Evolutionary conservation across 2,113 vertebrate species (phyloP), one percentile per base, ranked within the genome.

Genomic region (Neogobius melanostomus): DNA sequence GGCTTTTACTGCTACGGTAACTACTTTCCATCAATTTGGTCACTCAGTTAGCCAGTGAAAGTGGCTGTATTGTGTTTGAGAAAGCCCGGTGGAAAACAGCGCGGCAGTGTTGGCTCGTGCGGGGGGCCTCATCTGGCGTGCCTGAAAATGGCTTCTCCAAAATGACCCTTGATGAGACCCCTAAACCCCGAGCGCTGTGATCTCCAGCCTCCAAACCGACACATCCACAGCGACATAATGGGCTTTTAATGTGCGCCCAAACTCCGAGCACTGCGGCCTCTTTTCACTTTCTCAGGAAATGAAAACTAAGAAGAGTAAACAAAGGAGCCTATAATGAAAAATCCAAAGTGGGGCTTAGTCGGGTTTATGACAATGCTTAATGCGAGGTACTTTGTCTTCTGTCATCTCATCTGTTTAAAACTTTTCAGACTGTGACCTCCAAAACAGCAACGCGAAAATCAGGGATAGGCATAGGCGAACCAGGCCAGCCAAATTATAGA

Each of bases 151-250:
- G 46, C 66, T 45, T 28, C 71, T 78, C 68, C 56, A 52, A 48
- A 21, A 72, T 64, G 16, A 2, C 57, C n/a, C 71, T 79, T 78
- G 76, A 86, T 81, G 73, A 77, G 68, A 69, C 52, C 66, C 52
- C 66, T 69, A 59, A 61, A 63, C 68, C 71, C 53, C 28, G 46
- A 63, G 15, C 54, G 47, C 15, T 63, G 14, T 57, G 54, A 64
- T 80, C 45, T 64, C 71, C 66, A 50, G 66, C 62, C 57, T 69
- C 68, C 44, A 4, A 46, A 71, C 8, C n/a, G 7, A 49, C 7
- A 49, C 3, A 51, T 47, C 6, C 48, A 4, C 50, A 47, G 48
- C 11, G 48, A n/a, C 28, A 54, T 51, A 11, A 21, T 14, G 3
- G 43, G 43, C 51, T 46, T 36, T 46, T 36, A 51, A 62, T 61